Conservation (phyloP, 2,888 invertebrate genomes). For the Brenthis daphne region DNA sequence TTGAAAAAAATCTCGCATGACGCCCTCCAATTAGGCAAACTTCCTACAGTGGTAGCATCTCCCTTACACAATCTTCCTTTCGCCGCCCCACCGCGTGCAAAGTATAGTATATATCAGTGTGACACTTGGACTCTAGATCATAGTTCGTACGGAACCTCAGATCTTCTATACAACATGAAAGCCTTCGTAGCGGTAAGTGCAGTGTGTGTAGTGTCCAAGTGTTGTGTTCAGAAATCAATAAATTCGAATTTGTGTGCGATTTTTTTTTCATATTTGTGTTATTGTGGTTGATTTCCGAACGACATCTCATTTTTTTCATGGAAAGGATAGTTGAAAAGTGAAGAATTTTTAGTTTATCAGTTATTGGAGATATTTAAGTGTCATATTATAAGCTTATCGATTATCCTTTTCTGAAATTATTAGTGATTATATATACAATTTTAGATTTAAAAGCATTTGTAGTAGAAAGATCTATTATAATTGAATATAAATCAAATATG, state of each 20-base stretch:
- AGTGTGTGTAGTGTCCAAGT: constrained; percentile 52
- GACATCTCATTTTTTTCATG: not conserved
- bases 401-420: constrained; percentile 20
- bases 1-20: constrained; percentile 55
- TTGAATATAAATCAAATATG: no score
- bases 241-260: not conserved
- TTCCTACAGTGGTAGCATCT: constrained; percentile 74
- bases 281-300: not conserved
- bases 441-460: no score
- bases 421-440: not conserved
- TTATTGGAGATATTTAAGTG: not conserved
- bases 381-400: not conserved
- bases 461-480: no score
- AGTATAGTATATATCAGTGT: constrained; percentile 64
- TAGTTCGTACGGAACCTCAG: constrained; percentile 72
- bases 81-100: constrained; percentile 74
- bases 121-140: constrained; percentile 63
- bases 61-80: constrained; percentile 80
- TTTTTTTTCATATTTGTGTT: not conserved
- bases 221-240: constrained; percentile 63
- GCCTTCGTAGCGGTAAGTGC: constrained; percentile 81
- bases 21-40: constrained; percentile 72
- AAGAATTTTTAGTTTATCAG: not conserved
- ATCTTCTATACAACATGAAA: constrained; percentile 79
- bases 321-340: constrained; percentile 17